Evolutionary conservation across 2,113 vertebrate species (phyloP), one percentile per base, ranked within the genome.

Genomic region (Catharus bicknelli): DNA sequence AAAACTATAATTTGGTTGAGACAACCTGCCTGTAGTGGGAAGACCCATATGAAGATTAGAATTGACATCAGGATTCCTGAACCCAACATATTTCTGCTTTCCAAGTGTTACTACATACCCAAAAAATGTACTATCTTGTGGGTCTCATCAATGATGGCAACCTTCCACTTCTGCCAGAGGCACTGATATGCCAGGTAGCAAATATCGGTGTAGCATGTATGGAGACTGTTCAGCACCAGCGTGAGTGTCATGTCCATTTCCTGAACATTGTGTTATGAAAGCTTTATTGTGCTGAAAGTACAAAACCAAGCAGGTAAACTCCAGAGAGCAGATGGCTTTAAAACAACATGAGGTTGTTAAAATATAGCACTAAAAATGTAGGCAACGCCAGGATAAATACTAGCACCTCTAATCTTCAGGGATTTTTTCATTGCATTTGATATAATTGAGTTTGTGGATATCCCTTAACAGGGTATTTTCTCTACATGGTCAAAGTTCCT

Each of bases 201-300:
- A 55, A 75, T 36, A 11, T 27, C 32, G 58, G 29, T 53, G 27
- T 62, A 38, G 27, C 17, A 42, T 2, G 0, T 67, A 14, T 7
- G 36, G 32, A 78, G 53, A 8, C 43, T 81, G 20, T 11, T 87
- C 53, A 70, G 8, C 15, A 40, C 34, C 40, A 47, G 16, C 42
- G 16, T 50, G 38, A 51, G 29, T 6, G 5, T 61, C 7, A 3
- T 6, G 13, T 67, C 32, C 7, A 6, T 0, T 0, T 57, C 25
- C 12, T 82, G 48, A 34, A 34, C 9, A 13, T 18, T 2, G 2
- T 0, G 0, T 26, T 85, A 10, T 5, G 18, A 30, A 19, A 18
- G 3, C 38, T 73, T 73, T 83, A 9, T 47, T 64, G 8, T 86
- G 13, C 68, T 86, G 58, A 21, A 86, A 69, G 16, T 69, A 76